Base-by-base conservation (phyloP, 2,113 vertebrate genomes). In the Galbula dea region DNA sequence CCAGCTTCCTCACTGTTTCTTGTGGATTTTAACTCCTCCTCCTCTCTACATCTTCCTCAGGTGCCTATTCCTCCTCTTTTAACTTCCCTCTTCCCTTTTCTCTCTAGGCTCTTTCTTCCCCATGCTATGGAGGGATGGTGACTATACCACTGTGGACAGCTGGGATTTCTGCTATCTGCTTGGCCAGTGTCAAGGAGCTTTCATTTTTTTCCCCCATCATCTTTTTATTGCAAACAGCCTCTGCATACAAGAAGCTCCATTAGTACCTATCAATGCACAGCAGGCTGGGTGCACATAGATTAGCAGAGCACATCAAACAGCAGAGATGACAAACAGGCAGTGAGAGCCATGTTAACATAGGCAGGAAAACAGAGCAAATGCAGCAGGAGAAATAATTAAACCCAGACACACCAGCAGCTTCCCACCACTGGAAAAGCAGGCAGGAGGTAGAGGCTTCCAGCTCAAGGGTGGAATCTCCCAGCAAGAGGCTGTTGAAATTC, bases 181-280 rank as follows among this genome's bases (percentile, higher is more conserved):
- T 67, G 65, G 89, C 77, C 82, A 74, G 67, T 80, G 94, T 96
- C 96, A 96, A 86, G 93, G 77, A 92, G 95, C 73, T 97, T 94
- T 48, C 8, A 10, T 51, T 27, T 14, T 29, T 52, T 51, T 51
- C 27, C 14, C 26, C 27, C 52, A 92, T 98, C 94, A 94, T 94
- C 73, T 91, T 96, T 94, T 94, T 75, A 94, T 86, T 96, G 83
- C 88, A 94, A 96, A 79, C 88, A 96, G 79, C 57, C 90, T 95
- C 83, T 92, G 88, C 68, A 91, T 86, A 73, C 83, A 71, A 95
- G 96, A 94, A 90, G 55, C 85, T 91, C 95, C 94, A 96, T 97
- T 97, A 97, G 96, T 89, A 96, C 96, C 94, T 94, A 97, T 94
- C 92, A 90, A 97, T 95, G 93, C 91, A 4, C 37, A 88, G 93